Base-by-base conservation (phyloP, 2,113 vertebrate genomes). In the Xenus cinereus region DNA sequence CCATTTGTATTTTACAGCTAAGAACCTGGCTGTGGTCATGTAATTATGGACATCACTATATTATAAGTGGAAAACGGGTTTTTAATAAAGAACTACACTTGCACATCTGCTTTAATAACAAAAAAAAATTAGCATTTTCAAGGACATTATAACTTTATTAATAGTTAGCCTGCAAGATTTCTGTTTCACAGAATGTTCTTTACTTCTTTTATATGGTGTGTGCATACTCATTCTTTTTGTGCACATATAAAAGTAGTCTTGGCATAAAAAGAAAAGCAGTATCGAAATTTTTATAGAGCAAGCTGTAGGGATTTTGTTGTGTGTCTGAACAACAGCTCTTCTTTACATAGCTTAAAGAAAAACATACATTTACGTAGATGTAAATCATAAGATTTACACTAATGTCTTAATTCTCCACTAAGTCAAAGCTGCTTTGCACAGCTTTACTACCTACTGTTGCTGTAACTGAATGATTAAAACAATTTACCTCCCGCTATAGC, bases 361-460 rank as follows among this genome's bases (percentile, higher is more conserved):
- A 93, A 50, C n/a, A 75, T 93, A 68, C 33, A 48, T 77, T 95
- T 87, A 43, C 2, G 0, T 82, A 62, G 84, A 81, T 37, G 24
- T 63, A 88, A 91, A 66, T 85, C 78, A 84, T 74, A 93, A 71
- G 83, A 74, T 94, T 94, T 94, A 83, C 78, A 83, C 33, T 85
- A 35, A 84, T 39, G 76, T 89, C 68, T 84, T 93, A 90, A 86
- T 94, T 95, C 79, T 88, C n/a, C 51, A 79, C 46, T 89, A 80
- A 90, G 86, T 67, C 64, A 86, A 96, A 96, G 90, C 94, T 76
- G 75, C 93, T 93, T 95, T 91, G 72, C 48, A 60, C 73, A 84
- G 94, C 84, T 90, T 96, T 96, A 13, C 39, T 77, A 88, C 83
- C 88, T 50, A 7, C 56, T 85, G 21, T n/a, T 87, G 77, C 81